Evolutionary conservation across 2,888 invertebrate genomes (phyloP), one percentile per base, ranked within the genome.

Genomic region (Orgyia antiqua): DNA sequence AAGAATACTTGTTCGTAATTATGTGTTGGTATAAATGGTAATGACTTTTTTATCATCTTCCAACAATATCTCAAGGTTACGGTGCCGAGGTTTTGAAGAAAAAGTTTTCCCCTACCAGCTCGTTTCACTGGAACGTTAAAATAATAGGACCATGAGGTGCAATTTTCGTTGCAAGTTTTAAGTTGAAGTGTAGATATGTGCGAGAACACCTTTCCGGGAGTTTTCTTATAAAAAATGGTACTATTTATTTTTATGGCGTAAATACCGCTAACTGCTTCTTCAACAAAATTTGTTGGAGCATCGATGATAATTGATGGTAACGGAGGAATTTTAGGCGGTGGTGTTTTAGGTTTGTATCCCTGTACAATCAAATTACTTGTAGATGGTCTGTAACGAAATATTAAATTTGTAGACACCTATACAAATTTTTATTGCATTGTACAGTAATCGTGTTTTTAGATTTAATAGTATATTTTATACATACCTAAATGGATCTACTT

Each of bases 61-160:
- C 89, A 89, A 32, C 79, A 78, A 51, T 87, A 88, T 33, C 72
- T 62, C 6, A 89, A 48, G 3, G 78, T 57, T 0, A 76, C 73
- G 7, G 83, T 86, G n/a, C 89, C 88, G 4, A 82, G 66, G 45
- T 89, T 89, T 48, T 88, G 68, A 1, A 89, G 45, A 36, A 47
- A 61, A 3, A 89, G 46, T 43, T 69, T 73, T 39, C 66, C 62
- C 45, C 79, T 65, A 1, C 77, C 75, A 2, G 66, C 64, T 50
- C 59, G 63, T 29, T 63, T 68, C 7, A 59, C 34, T 0, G 75
- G 69, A 3, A 68, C 64, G 34, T 82, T 82, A 29, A 83, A 82
- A 38, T 86, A 84, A 44, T 84, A 86, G 1, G 67, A 68, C 86
- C 86, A 86, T 1, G 61, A 43, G 4, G 51, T 55, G 32, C 79